Conservation (phyloP, 1,140 invertebrate species). For the Pseudomyrmex concolor region DNA sequence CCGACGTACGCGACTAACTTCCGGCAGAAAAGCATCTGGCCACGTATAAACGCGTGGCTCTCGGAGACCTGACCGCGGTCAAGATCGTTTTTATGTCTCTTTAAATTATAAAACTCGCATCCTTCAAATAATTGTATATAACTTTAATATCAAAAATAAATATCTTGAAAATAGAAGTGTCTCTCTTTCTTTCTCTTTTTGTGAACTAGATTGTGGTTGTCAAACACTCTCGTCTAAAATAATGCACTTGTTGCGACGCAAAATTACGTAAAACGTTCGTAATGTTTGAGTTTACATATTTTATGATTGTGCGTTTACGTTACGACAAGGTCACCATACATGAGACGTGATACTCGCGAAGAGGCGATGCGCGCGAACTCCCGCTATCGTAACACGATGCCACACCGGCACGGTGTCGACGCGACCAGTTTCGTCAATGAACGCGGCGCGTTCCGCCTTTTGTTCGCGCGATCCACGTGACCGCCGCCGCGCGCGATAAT, state of each 20-base stretch:
- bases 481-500: conserved; percentile 21
- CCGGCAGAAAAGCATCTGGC: conserved; percentile 72
- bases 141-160: no score
- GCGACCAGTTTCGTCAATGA: conserved; percentile 40
- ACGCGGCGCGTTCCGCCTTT: conserved; percentile 43
- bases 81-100: conserved; percentile 22
- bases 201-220: no score
- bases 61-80: conserved; percentile 40
- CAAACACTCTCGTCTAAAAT: neutral
- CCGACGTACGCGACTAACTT: conserved; percentile 62
- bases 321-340: neutral
- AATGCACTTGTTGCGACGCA: neutral
- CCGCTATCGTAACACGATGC: conserved; percentile 12
- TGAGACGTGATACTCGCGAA: neutral
- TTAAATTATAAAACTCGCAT: no score
- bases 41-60: conserved; percentile 5
- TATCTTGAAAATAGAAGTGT: neutral
- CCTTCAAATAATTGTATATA: no score
- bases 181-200: neutral
- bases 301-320: neutral
- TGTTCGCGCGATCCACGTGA: conserved; percentile 50
- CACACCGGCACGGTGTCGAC: conserved; percentile 25
- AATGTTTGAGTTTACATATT: no score
- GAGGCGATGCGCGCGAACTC: conserved; percentile 18
- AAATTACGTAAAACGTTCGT: neutral